Evolutionary conservation across 2,888 invertebrate genomes (phyloP), one percentile per base, ranked within the genome.

Genomic region (Dugesia japonica): DNA sequence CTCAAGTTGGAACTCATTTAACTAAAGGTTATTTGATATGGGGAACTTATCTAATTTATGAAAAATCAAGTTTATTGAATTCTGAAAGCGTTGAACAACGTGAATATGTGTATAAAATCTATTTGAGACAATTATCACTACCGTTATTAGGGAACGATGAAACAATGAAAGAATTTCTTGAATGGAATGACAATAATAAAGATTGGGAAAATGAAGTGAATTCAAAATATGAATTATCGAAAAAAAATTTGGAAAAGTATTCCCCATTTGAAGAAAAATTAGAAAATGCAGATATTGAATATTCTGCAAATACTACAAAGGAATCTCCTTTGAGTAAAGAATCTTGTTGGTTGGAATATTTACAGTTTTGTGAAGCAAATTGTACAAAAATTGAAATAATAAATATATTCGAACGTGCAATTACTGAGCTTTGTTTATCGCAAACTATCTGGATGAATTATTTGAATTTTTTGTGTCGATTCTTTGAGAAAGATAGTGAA

Each of bases 1-100:
- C n/a, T 56, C 56, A 56, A 56, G 56, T 56, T 56, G 56, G 56
- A 23, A 56, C 56, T n/a, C 56, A 56, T 20, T 20, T 56, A n/a
- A 23, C 56, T n/a, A n/a, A 23, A n/a, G 56, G 20, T 4, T 56
- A 56, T 56, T 23, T 56, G 7, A 23, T 56, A n/a, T 56, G 56
- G 56, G 56, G 9, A 7, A 56, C 56, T n/a, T 56, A 23, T n/a
- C n/a, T 56, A 4, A 56, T 56, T n/a, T 56, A 56, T 23, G 56
- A 56, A 23, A 56, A 56, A 7, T 56, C 56, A n/a, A 1, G 4
- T 4, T 23, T 56, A 4, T 1, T 56, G 7, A 7, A 56, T 20
- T 4, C 1, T 56, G 56, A 56, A 1, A 56, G n/a, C n/a, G 56
- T 9, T 20, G n/a, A n/a, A 23, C 56, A 56, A 23, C 4, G 23